Evolutionary conservation across 1,140 invertebrate species (phyloP).

Genomic region (Aphidius gifuensis): DNA sequence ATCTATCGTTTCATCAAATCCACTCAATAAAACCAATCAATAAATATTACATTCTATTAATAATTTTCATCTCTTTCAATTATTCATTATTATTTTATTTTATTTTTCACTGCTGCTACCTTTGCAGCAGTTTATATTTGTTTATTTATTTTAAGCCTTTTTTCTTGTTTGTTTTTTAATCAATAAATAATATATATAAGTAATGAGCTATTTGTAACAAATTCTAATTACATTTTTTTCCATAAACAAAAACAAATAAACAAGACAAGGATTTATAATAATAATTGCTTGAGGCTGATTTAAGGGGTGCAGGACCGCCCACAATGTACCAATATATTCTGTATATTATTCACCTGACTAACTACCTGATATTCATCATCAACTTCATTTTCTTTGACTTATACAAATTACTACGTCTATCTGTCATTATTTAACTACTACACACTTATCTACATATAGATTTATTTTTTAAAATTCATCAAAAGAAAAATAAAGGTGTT

Average conservation of each 20-base stretch:
- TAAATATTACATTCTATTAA: neutral
- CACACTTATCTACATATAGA: neutral
- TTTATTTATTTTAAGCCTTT: neutral
- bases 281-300: constrained; percentile 42
- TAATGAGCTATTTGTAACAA: constrained; percentile 49
- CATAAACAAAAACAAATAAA: constrained; percentile 47
- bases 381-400: too few relatives aligned
- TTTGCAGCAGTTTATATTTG: too few relatives aligned
- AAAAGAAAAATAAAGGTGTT: too few relatives aligned
- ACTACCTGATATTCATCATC: constrained; percentile 11
- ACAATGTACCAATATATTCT: constrained; percentile 32
- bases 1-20: neutral
- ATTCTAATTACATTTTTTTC: constrained; percentile 55
- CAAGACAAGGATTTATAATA: constrained; percentile 37
- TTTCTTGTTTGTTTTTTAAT: neutral
- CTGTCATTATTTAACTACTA: neutral
- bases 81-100: neutral
- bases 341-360: constrained; percentile 10
- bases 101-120: too few relatives aligned
- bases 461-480: neutral
- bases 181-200: constrained; percentile 47
- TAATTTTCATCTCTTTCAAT: too few relatives aligned
- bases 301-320: constrained; percentile 55
- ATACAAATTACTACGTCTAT: too few relatives aligned
- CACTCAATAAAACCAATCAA: constrained; percentile 4